phyloP scores from a whole-genome alignment of 2,113 vertebrate genomes.

The Nannospalax galili region DNA sequence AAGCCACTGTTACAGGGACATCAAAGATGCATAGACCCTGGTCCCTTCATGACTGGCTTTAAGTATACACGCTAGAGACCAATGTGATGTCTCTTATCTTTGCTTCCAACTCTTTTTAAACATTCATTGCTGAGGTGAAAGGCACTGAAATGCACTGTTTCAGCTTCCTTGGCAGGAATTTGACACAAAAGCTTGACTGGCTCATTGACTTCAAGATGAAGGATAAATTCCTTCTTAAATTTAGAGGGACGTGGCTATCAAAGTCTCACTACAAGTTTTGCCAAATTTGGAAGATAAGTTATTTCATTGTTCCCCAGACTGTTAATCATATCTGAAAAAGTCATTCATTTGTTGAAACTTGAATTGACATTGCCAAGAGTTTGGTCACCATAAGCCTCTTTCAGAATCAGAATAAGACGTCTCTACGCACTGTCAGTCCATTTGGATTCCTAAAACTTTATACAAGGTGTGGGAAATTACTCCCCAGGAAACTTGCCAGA shows the following conservation, averaged over 20 bases:
- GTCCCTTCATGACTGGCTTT: neutral
- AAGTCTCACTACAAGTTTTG: neutral
- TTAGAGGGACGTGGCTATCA: conserved; percentile 15
- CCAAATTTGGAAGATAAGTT: conserved; percentile 19
- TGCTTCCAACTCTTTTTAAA: conserved; percentile 52
- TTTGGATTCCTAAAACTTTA: neutral
- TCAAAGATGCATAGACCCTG: neutral
- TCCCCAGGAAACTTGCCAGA: neutral
- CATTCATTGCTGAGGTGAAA: conserved; percentile 10
- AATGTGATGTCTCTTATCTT: conserved; percentile 11
- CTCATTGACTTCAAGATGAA: conserved; percentile 45
- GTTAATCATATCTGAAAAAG: neutral
- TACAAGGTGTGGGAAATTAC: neutral
- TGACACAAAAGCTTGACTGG: conserved; percentile 36
- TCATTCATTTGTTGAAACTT: neutral
- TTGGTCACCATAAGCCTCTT: neutral
- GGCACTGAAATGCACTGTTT: conserved; percentile 23
- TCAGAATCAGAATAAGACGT: neutral
- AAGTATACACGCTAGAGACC: neutral
- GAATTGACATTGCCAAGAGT: neutral
- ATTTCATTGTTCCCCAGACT: neutral
- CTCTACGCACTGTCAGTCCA: neutral
- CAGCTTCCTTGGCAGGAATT: conserved; percentile 52
- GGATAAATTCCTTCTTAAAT: conserved; percentile 49
- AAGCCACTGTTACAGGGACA: neutral